Evolutionary conservation across 2,797 vertebrate genomes (phyloP), one percentile per base, ranked within the genome.

Genomic region (Channallabes apus): DNA sequence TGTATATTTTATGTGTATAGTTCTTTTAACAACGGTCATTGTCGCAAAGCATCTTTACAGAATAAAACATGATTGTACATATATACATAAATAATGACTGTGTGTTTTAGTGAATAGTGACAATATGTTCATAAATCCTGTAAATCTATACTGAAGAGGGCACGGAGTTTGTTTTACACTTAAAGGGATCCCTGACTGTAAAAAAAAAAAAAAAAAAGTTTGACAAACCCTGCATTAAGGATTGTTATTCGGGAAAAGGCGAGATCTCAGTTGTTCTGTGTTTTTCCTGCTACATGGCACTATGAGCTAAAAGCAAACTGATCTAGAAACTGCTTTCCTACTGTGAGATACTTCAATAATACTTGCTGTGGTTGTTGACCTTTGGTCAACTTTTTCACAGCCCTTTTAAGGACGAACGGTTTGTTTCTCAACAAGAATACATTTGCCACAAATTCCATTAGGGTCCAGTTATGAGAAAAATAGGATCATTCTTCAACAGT

Each of bases 401-500:
- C 59, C 58, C 76, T 72, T 24, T 86, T 64, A 85, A 58, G 61
- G 77, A 75, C 64, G 29, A 71, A 82, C 68, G 62, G 68, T 35
- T 87, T 85, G 67, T 79, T 75, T 87, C 80, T 51, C 73, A 86
- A 67, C 22, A 4, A 62, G 41, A 64, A 65, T 29, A 51, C 58
- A 59, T 59, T 83, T 71, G 76, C 29, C 65, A 61, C 64, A 72
- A 85, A 85, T 82, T 85, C 67, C 67, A 64, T 71, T 64, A 51
- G 69, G 46, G 41, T 59, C 24, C 15, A 56, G 29, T 51, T 75
- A 32, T 12, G 58, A 75, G n/a, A 29, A 76, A 81, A 79, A 35
- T 20, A 67, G 1, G 15, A 77, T 68, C 67, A 73, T 54, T 20
- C 58, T 80, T 38, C 14, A 80, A 18, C 29, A 27, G 67, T 65